Conservation (phyloP, 2,113 vertebrate species). For the Strix uralensis region DNA sequence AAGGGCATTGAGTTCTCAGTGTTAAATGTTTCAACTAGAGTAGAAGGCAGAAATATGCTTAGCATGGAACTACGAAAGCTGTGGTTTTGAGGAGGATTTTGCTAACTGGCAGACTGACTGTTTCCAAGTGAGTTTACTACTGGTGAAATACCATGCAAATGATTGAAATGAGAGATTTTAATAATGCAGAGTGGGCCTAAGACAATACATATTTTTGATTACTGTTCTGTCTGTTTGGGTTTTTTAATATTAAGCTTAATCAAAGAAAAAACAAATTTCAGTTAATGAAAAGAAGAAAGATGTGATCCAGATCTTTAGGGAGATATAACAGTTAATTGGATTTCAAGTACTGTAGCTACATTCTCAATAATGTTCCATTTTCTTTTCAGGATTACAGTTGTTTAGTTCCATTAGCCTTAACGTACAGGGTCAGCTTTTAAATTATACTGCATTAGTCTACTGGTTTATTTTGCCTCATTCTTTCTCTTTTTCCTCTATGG, state of each 20-base stretch:
- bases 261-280: constrained; percentile 26
- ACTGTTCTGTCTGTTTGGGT: background rate
- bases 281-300: constrained; percentile 44
- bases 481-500: background rate
- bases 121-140: background rate
- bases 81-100: background rate
- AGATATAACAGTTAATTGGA: constrained; percentile 57
- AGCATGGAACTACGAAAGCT: background rate
- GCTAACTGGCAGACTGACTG: background rate
- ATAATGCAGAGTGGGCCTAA: constrained; percentile 4
- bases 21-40: background rate
- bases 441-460: background rate
- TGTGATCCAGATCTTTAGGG: background rate
- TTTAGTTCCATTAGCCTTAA: constrained; percentile 53
- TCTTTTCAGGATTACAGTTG: constrained; percentile 47
- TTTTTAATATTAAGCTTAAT: constrained; percentile 61
- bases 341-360: constrained; percentile 48
- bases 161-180: constrained; percentile 2
- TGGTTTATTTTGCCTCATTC: background rate
- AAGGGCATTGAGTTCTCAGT: background rate
- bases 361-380: constrained; percentile 29
- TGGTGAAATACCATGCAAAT: background rate
- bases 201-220: constrained; percentile 36
- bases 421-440: constrained; percentile 43
- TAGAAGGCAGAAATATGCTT: background rate